Percentiles rank a stretch among this genome's conserved stretches.
phyloP scores from a whole-genome alignment of 2,797 vertebrate species.

The Gorsachius magnificus region DNA sequence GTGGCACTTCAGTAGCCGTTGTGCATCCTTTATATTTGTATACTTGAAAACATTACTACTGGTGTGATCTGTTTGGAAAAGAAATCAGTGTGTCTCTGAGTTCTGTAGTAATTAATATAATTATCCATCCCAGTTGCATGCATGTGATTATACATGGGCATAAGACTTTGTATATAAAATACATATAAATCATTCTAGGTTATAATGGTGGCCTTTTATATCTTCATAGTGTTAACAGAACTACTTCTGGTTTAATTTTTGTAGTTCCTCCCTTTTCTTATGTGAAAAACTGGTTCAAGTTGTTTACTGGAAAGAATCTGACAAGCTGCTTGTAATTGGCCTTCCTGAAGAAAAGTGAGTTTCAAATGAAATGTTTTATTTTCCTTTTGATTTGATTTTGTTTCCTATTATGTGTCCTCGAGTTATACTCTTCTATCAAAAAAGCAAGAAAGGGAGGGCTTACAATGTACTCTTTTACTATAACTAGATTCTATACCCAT shows the following conservation, averaged over 20 bases:
- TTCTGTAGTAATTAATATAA: background rate
- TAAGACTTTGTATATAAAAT: background rate
- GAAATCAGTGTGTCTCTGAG: background rate
- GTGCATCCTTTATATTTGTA: background rate
- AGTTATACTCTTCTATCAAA: background rate
- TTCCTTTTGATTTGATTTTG: background rate
- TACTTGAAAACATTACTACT: background rate
- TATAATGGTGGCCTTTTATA: background rate
- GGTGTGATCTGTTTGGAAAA: background rate
- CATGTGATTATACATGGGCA: background rate
- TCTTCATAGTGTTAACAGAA: background rate
- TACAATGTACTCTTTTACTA: background rate
- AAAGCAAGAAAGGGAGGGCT: background rate
- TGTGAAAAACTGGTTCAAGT: slow-evolving; percentile 89
- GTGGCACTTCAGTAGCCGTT: fast-evolving
- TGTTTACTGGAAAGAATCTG: slow-evolving; percentile 93
- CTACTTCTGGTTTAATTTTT: slow-evolving; percentile 42
- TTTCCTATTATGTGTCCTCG: background rate
- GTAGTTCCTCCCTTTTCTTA: slow-evolving; percentile 90
- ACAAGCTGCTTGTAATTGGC: slow-evolving; percentile 88
- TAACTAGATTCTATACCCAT: background rate
- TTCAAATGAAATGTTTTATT: background rate
- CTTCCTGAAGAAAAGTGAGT: slow-evolving; percentile 92
- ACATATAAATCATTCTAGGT: background rate
- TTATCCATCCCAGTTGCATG: background rate